Base-by-base conservation (phyloP, 2,113 vertebrate genomes). In the Zosterops borbonicus region DNA sequence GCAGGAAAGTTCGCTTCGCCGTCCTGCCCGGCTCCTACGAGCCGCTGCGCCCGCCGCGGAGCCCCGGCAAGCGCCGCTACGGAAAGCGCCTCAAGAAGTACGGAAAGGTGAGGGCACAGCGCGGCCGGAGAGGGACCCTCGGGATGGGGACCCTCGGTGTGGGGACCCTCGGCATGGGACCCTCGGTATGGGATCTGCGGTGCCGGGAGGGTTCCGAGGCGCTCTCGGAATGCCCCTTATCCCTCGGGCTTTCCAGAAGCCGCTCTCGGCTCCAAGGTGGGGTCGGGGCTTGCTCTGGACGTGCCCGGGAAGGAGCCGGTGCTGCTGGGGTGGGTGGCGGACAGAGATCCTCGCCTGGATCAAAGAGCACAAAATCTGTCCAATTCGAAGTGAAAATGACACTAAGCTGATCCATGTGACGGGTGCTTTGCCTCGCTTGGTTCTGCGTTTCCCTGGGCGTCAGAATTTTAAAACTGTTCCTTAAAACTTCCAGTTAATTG, bases 51-150 rank as follows among this genome's bases (percentile, higher is more conserved):
- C 75, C 90, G 24, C 83, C 81, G 29, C 77, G 31, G 29, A 79
- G 84, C 47, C 75, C 12, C 67, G 42, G 70, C 21, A 87, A 97
- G 87, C 83, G 60, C 7, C 85, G 37, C 27, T 84, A 73, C 75
- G 78, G 85, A 52, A 95, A 86, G 83, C 97, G 97, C 89, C 98
- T 98, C 70, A 97, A 91, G 96, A 98, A 98, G 78, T 98, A 97
- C 70, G 93, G 98, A 83, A 98, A 98, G 98, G 37, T 39, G 93
- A 92, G 97, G 27, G 41, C 33, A 31, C 27, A 6, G 67, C 53
- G 78, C 33, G 11, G 63, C 28, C 62, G 15, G 46, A 23, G 52
- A 23, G 60, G 60, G 21, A 28, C 12, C 11, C 24, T 1, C 19
- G 31, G 11, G 1, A 8, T 4, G 9, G 46, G 56, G 41, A 55